Base-by-base conservation (phyloP, 2,888 invertebrate genomes). In the Rhyacophila evoluta region DNA sequence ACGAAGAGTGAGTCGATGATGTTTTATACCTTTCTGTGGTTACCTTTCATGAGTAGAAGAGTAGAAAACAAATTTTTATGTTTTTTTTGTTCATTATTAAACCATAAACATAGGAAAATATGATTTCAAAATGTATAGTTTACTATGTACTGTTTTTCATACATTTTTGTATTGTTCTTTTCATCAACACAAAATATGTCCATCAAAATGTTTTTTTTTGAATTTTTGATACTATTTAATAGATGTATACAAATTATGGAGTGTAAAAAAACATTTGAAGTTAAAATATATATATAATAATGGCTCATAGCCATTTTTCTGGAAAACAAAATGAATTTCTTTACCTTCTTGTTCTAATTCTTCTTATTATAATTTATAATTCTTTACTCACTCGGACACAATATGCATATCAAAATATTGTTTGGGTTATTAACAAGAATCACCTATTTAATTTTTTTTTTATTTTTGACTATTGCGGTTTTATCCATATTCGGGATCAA, bases 161-260 rank as follows among this genome's bases (percentile, higher is more conserved):
- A 19, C 19, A 55, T 55, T 41, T 55, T 55, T 55, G 55, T 55
- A 55, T 10, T 55, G 15, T 55, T 55, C 55, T 55, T 55, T 41
- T n/a, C n/a, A 19, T 55, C 8, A 55, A 25, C 25, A 55, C 10
- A 15, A 55, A 6, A n/a, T n/a, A 33, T 33, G 29, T 33, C 29
- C 29, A 33, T 33, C 29, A 33, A 10, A 10, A 55, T 55, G 55
- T 8, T 19, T 4, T 55, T 55, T 15, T 55, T 55, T 55, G 25
- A 55, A 55, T 55, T 55, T 41, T 55, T 55, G 55, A 55, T 55
- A 55, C 55, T 55, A 55, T 2, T 55, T 55, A 55, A 55, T 15
- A 55, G 19, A 55, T 55, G 55, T 55, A 19, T 55, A 55, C 15
- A 55, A 55, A 55, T 19, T 55, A 55, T 8, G 19, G 10, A 55